Base-by-base conservation (phyloP, 2,888 invertebrate species). In the Trichopria drosophilae region DNA sequence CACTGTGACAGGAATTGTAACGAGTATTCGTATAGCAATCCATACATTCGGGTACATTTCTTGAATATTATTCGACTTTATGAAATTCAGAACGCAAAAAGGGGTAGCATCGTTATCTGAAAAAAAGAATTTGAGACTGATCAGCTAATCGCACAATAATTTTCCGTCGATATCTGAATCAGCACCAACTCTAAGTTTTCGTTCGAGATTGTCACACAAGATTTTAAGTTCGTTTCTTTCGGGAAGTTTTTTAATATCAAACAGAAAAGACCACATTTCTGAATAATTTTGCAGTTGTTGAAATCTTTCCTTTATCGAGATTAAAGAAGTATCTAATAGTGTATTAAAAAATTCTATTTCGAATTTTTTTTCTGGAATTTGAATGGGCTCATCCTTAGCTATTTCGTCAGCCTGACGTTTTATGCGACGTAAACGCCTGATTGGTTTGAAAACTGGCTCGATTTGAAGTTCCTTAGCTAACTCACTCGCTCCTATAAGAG, bases 381-480 rank as follows among this genome's bases (percentile, higher is more conserved):
- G 32, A 32, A 61, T 58, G 47, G 64, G 58, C 41, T 65, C 58
- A 58, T 24, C n/a, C 42, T 39, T 51, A 15, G 53, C 62, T 59
- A 41, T 61, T 66, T 65, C 62, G 62, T 60, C 60, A 61, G 61
- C 55, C 60, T 62, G 62, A 46, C 61, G 61, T 54, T 63, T 63
- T 53, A 63, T 55, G 58, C 46, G 52, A 61, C 60, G 57, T 60
- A 62, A 28, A 9, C 46, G 42, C 61, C n/a, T n/a, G n/a, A 26
- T 55, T 49, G 57, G 55, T 59, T 53, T 58, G 59, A 67, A 66
- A 40, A 59, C 60, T 55, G 56, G 61, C 57, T 61, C 62, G 60
- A 62, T 57, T 24, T 66, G 62, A 52, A 67, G 60, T 43, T 62
- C 60, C 47, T 59, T 65, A 31, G 63, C 60, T 31, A 53, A 60